Evolutionary conservation across 2,113 vertebrate genomes (phyloP).

Genomic region (Eretmochelys imbricata): DNA sequence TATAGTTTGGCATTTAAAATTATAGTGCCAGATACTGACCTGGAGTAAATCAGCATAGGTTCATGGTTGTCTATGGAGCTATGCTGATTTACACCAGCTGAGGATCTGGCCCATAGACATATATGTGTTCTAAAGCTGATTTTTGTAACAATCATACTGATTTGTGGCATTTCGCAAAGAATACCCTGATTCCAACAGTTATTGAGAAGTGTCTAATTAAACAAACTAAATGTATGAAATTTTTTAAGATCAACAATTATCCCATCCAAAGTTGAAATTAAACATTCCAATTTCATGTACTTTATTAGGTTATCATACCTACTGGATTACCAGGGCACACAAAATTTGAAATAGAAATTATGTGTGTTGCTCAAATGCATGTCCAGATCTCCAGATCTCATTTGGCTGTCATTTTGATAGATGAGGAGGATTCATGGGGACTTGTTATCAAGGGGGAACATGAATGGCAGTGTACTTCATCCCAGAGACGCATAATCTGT

Average conservation of each 20-base stretch:
- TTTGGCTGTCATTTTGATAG: background rate
- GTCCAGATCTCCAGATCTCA: background rate
- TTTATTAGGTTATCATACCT: background rate
- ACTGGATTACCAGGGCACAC: background rate
- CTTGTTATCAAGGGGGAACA: background rate
- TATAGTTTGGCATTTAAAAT: constrained; percentile 25
- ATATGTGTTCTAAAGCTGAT: background rate
- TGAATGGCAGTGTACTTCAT: background rate
- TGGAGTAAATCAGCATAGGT: background rate
- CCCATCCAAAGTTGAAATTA: background rate
- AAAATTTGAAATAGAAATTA: background rate
- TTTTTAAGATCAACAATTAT: background rate
- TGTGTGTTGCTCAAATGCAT: background rate
- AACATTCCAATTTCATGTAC: accelerated
- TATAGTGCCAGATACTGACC: background rate
- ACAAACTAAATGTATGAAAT: background rate
- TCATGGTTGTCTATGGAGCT: background rate
- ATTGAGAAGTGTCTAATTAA: background rate
- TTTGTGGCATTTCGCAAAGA: background rate
- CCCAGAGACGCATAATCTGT: background rate
- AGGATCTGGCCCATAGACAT: background rate
- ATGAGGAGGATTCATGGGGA: background rate
- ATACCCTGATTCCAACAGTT: background rate
- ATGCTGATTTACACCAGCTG: background rate
- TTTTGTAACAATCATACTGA: background rate